Conservation (phyloP, 2,888 invertebrate species). For the Gymnocheta viridis region DNA sequence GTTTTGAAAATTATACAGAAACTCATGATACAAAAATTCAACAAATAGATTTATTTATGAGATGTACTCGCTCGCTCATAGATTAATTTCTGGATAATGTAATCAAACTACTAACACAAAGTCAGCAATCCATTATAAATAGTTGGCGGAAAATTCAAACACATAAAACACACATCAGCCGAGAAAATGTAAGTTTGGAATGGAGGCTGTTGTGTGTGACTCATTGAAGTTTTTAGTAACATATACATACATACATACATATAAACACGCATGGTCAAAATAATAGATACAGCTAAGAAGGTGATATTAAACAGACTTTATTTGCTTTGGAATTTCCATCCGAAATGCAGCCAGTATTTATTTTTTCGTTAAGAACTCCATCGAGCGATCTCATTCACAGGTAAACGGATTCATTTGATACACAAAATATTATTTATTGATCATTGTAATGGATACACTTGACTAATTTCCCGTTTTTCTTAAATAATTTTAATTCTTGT, state of each 20-base stretch:
- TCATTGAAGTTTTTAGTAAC: background rate
- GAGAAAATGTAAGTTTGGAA: background rate
- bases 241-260: background rate
- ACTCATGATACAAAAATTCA: background rate
- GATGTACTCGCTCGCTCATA: background rate
- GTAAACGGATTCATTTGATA: too few relatives aligned
- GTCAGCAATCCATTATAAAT: background rate
- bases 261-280: too few relatives aligned
- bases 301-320: too few relatives aligned
- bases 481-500: too few relatives aligned
- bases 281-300: too few relatives aligned
- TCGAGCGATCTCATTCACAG: too few relatives aligned
- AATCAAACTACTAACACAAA: slow-evolving; percentile 25
- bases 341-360: too few relatives aligned
- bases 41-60: slow-evolving; percentile 13
- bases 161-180: slow-evolving; percentile 13
- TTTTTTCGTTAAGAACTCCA: too few relatives aligned
- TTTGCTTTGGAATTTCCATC: too few relatives aligned
- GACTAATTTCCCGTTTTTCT: too few relatives aligned
- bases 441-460: too few relatives aligned
- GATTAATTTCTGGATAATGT: slow-evolving; percentile 30
- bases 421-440: too few relatives aligned
- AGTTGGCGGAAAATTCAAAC: slow-evolving; percentile 33
- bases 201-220: background rate
- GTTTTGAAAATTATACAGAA: background rate